Evolutionary conservation across 2,113 vertebrate species (phyloP).

Genomic region (Cromileptes altivelis): DNA sequence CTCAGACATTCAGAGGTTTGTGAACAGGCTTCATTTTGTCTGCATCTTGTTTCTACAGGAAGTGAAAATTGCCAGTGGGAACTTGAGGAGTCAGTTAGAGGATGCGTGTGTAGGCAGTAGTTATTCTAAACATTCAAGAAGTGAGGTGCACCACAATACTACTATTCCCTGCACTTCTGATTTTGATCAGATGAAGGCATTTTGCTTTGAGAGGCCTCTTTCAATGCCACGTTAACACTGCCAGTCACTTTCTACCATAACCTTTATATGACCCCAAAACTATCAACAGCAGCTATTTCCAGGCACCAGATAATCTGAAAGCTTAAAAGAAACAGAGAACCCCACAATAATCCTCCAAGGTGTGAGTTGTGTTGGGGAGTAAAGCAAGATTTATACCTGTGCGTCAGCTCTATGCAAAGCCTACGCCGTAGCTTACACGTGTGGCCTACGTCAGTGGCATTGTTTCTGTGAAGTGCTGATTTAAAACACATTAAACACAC

Average conservation of each 20-base stretch:
- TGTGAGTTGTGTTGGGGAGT: too few species aligned
- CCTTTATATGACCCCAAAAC: neutral
- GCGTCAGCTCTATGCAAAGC: too few species aligned
- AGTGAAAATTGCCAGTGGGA: neutral
- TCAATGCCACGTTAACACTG: neutral
- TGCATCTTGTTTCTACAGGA: too few species aligned
- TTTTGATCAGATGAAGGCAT: neutral
- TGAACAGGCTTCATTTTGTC: neutral
- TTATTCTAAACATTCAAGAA: neutral
- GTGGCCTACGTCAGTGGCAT: too few species aligned
- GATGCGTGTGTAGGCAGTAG: neutral
- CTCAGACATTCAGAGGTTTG: neutral
- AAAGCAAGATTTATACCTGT: too few species aligned
- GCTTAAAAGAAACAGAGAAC: neutral
- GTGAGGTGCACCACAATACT: neutral
- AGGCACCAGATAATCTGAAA: neutral
- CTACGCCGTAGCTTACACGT: too few species aligned
- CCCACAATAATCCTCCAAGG: too few species aligned
- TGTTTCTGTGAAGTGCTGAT: too few species aligned
- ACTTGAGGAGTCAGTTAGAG: too few species aligned
- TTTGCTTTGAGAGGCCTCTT: neutral
- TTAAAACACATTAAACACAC: too few species aligned
- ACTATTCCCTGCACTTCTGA: neutral
- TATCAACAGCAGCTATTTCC: neutral
- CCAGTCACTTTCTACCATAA: neutral